Base-by-base conservation (phyloP, 2,888 invertebrate species). In the Megaustenia siamemsis region DNA sequence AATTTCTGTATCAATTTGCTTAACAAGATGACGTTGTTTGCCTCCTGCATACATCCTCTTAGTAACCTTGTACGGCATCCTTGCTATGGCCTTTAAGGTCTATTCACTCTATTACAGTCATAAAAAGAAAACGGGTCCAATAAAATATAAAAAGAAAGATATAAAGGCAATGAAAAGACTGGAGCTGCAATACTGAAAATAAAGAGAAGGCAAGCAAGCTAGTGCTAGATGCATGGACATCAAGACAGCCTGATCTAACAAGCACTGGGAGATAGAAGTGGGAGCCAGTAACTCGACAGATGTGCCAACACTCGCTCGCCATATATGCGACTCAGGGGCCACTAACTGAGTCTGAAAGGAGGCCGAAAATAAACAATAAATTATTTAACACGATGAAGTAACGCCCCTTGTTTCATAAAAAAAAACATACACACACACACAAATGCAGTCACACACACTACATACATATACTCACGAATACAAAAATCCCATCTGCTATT, bases 381-480 rank as follows among this genome's bases (percentile, higher is more conserved):
- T 71, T 40, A 71, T 71, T 71, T 71, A 71, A 71, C 71, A 38
- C 18, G 24, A 43, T 40, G 24, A 43, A 71, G 24, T 21, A 21
- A 71, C 40, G 24, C 38, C 10, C 24, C 38, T 43, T 43, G 40
- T 40, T 71, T 18, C n/a, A 71, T 40, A 18, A 40, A 1, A 24
- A 40, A 40, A 71, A 71, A n/a, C n/a, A n/a, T n/a, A n/a, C n/a
- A n/a, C n/a, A n/a, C n/a, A n/a, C n/a, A n/a, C n/a, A n/a, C n/a
- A n/a, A n/a, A n/a, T n/a, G n/a, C n/a, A n/a, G n/a, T n/a, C n/a
- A n/a, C n/a, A n/a, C n/a, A n/a, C n/a, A n/a, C n/a, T n/a, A n/a
- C n/a, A n/a, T n/a, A n/a, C n/a, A n/a, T n/a, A n/a, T n/a, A n/a
- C n/a, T n/a, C n/a, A n/a, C n/a, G n/a, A n/a, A n/a, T n/a, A 40